Evolutionary conservation across 2,888 invertebrate species (phyloP), one percentile per base, ranked within the genome.

Genomic region (Epicampocera succincta): DNA sequence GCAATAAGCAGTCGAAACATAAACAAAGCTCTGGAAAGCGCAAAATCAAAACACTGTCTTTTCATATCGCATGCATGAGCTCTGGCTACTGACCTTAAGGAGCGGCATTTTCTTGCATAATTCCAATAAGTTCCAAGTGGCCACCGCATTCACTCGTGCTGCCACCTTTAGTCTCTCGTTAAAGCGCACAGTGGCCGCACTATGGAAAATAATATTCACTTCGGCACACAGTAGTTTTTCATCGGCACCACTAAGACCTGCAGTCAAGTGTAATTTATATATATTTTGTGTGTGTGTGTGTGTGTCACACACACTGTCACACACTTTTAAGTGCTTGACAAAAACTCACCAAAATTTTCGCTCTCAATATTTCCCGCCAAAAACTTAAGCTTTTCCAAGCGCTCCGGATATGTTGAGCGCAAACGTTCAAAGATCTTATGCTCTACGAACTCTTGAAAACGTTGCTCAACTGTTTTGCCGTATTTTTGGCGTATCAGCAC

Each of bases 1-100:
- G 88, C 98, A 97, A 92, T 97, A 99, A 0, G 99, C 99, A 0
- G 99, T 99, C 0, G 98, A 98, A 3, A 99, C 96, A 90, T 99
- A 98, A 0, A 99, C 95, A 79, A 95, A 92, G 84, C 95, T 94
- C 93, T 94, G 87, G 0, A 75, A 80, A 76, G 8, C 1, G 33
- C 33, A 8, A 33, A 33, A 6, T 8, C 3, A 33, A 8, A 33
- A 1, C 9, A 33, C 33, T 33, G 9, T 33, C 6, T 33, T 29
- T 33, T 8, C 33, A 33, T 33, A 33, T 33, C 1, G 13, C 13
- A 13, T 19, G 3, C 4, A 11, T 13, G 3, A 19, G 3, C 13
- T 19, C 9, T 6, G 3, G 19, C 12, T 17, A 33, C 8, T 12
- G n/a, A 94, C 94, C 92, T 94, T 94, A 54, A 99, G 92, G 83